A percentile compares a stretch with the other conserved stretches of the same genome.
Conservation (phyloP, 2,113 vertebrate genomes). For the Myiopsitta monachus region DNA sequence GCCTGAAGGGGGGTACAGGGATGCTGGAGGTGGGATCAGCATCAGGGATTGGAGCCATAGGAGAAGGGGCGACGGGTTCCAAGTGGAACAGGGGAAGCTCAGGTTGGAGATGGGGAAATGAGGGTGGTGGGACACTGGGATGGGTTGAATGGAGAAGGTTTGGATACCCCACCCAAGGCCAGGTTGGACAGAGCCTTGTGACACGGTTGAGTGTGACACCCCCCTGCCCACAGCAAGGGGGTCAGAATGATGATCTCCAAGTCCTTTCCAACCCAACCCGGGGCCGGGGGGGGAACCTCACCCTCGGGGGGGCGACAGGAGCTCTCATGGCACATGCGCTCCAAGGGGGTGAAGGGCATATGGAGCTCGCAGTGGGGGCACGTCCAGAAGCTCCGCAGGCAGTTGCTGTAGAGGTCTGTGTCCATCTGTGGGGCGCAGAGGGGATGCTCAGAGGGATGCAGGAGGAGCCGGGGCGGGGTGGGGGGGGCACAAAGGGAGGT, state of each 20-base stretch:
- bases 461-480: fast-evolving
- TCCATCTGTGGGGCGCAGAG: constrained; percentile 67
- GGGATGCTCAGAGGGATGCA: background rate
- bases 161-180: background rate
- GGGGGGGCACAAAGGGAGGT: fast-evolving
- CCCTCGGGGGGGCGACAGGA: constrained; percentile 63
- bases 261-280: too few species aligned
- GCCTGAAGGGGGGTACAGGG: background rate
- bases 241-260: background rate
- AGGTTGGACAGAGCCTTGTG: too few species aligned
- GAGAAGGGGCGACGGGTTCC: background rate
- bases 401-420: constrained; percentile 86
- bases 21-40: background rate
- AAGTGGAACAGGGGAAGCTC: background rate
- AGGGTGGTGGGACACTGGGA: background rate
- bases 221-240: background rate
- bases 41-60: background rate
- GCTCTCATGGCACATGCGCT: constrained; percentile 84
- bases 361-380: constrained; percentile 87
- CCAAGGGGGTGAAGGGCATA: constrained; percentile 88
- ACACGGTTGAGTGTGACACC: too few species aligned
- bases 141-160: background rate
- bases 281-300: background rate
- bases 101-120: background rate
- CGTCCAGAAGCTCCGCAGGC: constrained; percentile 89